Evolutionary conservation across 2,113 vertebrate genomes (phyloP), one percentile per base, ranked within the genome.

Genomic region (Amblyopsis rosae): DNA sequence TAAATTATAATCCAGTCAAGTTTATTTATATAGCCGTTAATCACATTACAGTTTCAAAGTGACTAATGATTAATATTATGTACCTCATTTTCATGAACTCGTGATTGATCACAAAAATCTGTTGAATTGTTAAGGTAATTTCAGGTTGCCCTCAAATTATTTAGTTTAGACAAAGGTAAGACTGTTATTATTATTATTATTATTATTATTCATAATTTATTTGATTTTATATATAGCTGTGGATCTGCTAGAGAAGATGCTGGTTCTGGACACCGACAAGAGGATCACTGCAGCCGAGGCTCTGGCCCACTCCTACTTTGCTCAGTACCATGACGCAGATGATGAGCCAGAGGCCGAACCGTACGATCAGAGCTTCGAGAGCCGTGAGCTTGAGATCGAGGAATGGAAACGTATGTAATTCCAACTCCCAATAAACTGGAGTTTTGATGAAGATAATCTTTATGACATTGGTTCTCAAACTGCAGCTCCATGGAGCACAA

Each of bases 321-420:
- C 93, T 16, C 96, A 99, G 82, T 99, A 99, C 79, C 98, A 99
- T 0, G 98, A 99, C 83, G 96, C 97, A 0, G 98, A 99, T 0
- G 98, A 99, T 1, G 98, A 99, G 65, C 97, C 97, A 0, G 95
- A 96, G 81, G 97, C 97, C 0, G 95, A 98, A 4, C 96, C 96
- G 8, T 98, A 97, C 0, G 98, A 99, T 88, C 98, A 99, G 93
- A 98, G 95, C 62, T 99, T 99, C 68, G 98, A 99, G 86, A 98
- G 96, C 85, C 92, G 95, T 45, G 96, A 98, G 57, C 93, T 99
- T 41, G 94, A 94, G 57, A 98, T 99, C 33, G 96, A 98, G 12
- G 98, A 99, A 77, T 99, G 98, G 98, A 98, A 97, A 93, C 94
- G 98, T 99, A 89, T 79, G 96, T 92, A 12, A 8, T 12, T 3